Evolutionary conservation across 2,797 vertebrate species (phyloP).

Genomic region (Ceyx erithaca): DNA sequence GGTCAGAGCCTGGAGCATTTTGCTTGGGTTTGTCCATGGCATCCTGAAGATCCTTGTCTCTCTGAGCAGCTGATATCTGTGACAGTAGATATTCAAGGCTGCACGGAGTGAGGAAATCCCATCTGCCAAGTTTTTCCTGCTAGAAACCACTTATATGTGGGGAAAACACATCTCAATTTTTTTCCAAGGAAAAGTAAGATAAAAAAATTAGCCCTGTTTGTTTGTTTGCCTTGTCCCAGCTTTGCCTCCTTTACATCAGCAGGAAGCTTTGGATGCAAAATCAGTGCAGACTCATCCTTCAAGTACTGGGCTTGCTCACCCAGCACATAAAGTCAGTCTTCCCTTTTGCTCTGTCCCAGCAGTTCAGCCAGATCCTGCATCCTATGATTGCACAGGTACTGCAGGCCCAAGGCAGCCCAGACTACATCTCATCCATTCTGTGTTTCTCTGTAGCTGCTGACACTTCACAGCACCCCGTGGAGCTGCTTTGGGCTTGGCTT

Average conservation of each 20-base stretch:
- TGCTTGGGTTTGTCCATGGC: no score
- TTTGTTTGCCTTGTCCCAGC: not conserved
- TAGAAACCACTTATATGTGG: not conserved
- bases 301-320: not conserved
- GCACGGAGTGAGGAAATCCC: not conserved
- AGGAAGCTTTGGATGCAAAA: not conserved
- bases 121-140: not conserved
- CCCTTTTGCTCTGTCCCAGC: not conserved
- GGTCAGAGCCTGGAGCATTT: not conserved
- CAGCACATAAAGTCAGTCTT: not conserved
- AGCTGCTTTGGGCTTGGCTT: not conserved
- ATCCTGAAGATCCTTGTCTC: not conserved
- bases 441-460: not conserved
- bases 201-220: not conserved
- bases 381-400: not conserved
- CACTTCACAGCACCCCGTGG: not conserved
- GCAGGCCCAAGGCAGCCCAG: not conserved
- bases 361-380: not conserved
- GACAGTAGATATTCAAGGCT: not conserved
- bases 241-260: not conserved
- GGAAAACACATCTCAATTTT: not conserved
- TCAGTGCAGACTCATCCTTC: not conserved
- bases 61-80: not conserved
- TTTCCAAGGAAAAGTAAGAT: not conserved
- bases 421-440: not conserved